A percentile compares a stretch with the other conserved stretches of the same genome.
Evolutionary conservation across 2,888 invertebrate species (phyloP).

Genomic region (Rhagium mordax): DNA sequence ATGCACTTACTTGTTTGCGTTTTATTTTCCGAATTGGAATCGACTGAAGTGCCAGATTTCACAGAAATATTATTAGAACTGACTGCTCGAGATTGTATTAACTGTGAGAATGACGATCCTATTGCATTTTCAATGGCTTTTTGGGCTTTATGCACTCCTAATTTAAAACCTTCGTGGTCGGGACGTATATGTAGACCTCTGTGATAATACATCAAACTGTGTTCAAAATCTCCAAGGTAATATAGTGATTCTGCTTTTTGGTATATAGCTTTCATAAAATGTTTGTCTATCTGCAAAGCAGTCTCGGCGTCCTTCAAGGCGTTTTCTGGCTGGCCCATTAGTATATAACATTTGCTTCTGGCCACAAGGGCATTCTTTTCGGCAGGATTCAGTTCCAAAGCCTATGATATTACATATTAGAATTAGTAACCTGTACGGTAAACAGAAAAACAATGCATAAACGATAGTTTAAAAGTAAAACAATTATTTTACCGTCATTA

Average conservation of each 20-base stretch:
- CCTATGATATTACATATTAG: conserved; percentile 75
- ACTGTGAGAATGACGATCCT: conserved; percentile 68
- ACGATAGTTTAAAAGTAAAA: no score
- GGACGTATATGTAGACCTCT: conserved; percentile 88
- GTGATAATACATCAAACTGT: conserved; percentile 93
- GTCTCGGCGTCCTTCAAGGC: conserved; percentile 89
- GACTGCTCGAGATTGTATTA: conserved; percentile 34
- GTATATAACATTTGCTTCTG: conserved; percentile 89
- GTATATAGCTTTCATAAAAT: conserved; percentile 82
- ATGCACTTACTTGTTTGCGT: conserved; percentile 7
- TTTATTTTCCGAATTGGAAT: background rate
- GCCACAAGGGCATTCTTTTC: conserved; percentile 91
- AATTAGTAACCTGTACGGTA: background rate
- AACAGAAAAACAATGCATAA: no score
- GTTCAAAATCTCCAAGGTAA: conserved; percentile 93
- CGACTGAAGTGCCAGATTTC: background rate
- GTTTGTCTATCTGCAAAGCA: conserved; percentile 82
- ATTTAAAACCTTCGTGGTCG: conserved; percentile 83
- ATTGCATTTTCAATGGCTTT: conserved; percentile 96
- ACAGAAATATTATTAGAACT: conserved; percentile 16
- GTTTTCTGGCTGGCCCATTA: conserved; percentile 87
- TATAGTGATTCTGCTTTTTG: conserved; percentile 95
- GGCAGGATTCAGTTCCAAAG: conserved; percentile 87
- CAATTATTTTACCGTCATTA: no score
- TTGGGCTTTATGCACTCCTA: conserved; percentile 93